A percentile compares a stretch with the other conserved stretches of the same genome.
phyloP scores from a whole-genome alignment of 2,113 vertebrate species.

The Antennarius striatus region DNA sequence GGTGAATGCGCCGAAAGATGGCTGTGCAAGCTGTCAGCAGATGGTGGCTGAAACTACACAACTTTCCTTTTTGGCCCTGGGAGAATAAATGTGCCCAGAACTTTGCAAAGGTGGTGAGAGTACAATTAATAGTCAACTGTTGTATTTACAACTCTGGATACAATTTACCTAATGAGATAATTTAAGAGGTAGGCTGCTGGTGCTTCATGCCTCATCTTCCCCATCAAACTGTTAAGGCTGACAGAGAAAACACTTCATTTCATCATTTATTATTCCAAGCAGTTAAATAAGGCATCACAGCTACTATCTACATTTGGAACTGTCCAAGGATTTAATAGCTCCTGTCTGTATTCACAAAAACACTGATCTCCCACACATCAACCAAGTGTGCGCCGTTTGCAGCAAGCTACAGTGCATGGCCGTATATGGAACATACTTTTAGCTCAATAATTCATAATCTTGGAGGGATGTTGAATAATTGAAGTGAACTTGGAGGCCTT shows the following conservation, averaged over 20 bases:
- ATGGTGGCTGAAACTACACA: slow-evolving; percentile 72
- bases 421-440: slow-evolving; percentile 84
- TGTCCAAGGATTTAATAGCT: slow-evolving; percentile 39
- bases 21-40: slow-evolving; percentile 72
- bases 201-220: slow-evolving; percentile 1
- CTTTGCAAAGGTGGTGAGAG: slow-evolving; percentile 57
- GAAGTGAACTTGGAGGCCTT: slow-evolving; percentile 85
- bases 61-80: slow-evolving; percentile 55
- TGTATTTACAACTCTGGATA: slow-evolving; percentile 24
- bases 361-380: slow-evolving; percentile 58
- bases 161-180: slow-evolving; percentile 35
- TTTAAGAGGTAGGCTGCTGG: slow-evolving; percentile 1
- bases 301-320: slow-evolving; percentile 27
- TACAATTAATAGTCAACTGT: slow-evolving; percentile 62
- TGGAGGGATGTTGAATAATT: slow-evolving; percentile 86
- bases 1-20: slow-evolving; percentile 63
- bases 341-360: slow-evolving; percentile 50
- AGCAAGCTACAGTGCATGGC: slow-evolving; percentile 60
- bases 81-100: slow-evolving; percentile 54
- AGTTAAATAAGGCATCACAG: slow-evolving; percentile 15
- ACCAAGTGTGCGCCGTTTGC: slow-evolving; percentile 64
- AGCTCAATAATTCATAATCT: slow-evolving; percentile 85
- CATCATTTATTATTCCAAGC: slow-evolving; percentile 12
- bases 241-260: slow-evolving; percentile 21
- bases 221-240: slow-evolving; percentile 7